These are phyloP conservation scores for Salvelinus fontinalis DNA, from an alignment of 2,113 vertebrate genomes.

Conservation along the genomic window DNA sequence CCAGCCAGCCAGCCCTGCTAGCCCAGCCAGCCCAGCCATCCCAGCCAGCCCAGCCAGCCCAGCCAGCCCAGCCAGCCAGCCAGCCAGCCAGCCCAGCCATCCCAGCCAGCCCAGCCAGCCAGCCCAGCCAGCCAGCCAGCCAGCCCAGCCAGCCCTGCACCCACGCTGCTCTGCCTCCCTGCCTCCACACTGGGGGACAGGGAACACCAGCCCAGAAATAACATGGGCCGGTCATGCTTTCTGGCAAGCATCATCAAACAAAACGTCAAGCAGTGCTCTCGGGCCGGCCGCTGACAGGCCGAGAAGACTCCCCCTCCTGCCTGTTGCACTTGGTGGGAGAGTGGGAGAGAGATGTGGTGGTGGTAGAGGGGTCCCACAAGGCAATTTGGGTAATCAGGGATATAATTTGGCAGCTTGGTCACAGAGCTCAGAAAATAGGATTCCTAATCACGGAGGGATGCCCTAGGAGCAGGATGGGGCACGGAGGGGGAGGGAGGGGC, in stretches of 20 bases:
- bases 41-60: too few species aligned
- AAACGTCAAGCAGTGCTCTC: slow-evolving; percentile 68
- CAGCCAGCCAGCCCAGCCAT: too few species aligned
- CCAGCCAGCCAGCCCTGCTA: too few species aligned
- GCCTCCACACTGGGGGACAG: slow-evolving; percentile 72
- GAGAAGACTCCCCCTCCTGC: slow-evolving; percentile 69
- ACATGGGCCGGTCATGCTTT: slow-evolving; percentile 68
- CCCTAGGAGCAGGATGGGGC: slow-evolving; percentile 81
- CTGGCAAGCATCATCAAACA: slow-evolving; percentile 81
- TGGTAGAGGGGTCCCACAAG: slow-evolving; percentile 50
- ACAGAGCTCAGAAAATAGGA: slow-evolving; percentile 84
- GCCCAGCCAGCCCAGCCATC: too few species aligned
- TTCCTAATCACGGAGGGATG: slow-evolving; percentile 78
- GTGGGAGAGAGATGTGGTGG: slow-evolving; percentile 59
- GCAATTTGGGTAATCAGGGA: slow-evolving; percentile 80
- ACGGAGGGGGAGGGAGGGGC: slow-evolving; percentile 72
- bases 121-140: slow-evolving; percentile 30
- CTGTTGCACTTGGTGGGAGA: background rate
- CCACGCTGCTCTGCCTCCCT: slow-evolving; percentile 57
- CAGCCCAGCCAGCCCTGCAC: slow-evolving; percentile 73
- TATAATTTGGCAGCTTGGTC: slow-evolving; percentile 84
- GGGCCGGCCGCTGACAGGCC: slow-evolving; percentile 69
- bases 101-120: too few species aligned
- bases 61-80: too few species aligned
- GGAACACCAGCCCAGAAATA: slow-evolving; percentile 57